Evolutionary conservation across 2,797 vertebrate species (phyloP).

Genomic region (Epinephelus malabaricus): DNA sequence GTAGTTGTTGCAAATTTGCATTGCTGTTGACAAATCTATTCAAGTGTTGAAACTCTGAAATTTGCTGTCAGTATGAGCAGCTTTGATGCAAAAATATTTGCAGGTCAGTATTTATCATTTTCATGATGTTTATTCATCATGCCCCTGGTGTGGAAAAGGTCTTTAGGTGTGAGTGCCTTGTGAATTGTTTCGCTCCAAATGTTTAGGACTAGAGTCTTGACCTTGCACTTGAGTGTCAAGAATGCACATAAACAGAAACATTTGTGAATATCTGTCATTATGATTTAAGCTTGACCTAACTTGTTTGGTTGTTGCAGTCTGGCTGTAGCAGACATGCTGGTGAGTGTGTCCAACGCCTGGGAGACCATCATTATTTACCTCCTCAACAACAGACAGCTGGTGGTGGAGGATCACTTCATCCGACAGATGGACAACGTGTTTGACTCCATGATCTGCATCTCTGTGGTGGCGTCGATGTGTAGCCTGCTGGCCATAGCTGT

Average conservation of each 20-base stretch:
- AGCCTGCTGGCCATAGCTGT: conserved; percentile 96
- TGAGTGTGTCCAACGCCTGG: conserved; percentile 96
- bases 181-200: too few relatives aligned
- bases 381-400: conserved; percentile 90
- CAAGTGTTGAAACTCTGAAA: too few relatives aligned
- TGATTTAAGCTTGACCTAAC: background rate
- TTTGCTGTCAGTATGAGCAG: too few relatives aligned
- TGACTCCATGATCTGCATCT: conserved; percentile 98
- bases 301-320: conserved; percentile 86
- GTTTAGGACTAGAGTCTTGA: too few relatives aligned
- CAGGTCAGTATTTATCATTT: too few relatives aligned
- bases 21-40: too few relatives aligned
- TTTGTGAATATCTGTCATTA: background rate
- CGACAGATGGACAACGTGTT: conserved; percentile 96
- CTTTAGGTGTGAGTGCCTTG: too few relatives aligned
- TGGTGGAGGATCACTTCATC: conserved; percentile 91
- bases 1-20: too few relatives aligned
- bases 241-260: background rate
- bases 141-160: too few relatives aligned
- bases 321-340: conserved; percentile 97
- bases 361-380: conserved; percentile 96
- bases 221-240: too few relatives aligned
- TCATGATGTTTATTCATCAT: too few relatives aligned
- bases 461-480: conserved; percentile 96
- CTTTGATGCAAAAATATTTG: too few relatives aligned